Percentiles rank a stretch among this genome's conserved stretches.
Evolutionary conservation across 1,140 invertebrate genomes (phyloP).

Genomic region (Pachypsylla venusta): DNA sequence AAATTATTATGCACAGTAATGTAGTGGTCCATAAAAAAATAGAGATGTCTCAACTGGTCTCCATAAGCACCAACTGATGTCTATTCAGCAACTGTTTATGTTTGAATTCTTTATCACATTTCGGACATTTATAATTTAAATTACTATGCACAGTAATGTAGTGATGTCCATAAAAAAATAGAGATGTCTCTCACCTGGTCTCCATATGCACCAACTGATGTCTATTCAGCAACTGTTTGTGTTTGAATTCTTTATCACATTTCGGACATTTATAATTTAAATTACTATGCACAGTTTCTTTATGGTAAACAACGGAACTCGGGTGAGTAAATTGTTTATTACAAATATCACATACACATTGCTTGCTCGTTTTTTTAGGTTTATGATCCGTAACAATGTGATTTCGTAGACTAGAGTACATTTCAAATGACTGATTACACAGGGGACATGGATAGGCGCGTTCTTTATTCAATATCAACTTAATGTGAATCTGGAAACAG

Average conservation of each 20-base stretch:
- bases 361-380: not conserved
- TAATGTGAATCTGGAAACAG: slow-evolving; percentile 22
- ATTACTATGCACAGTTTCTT: slow-evolving; percentile 45
- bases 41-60: too few relatives aligned
- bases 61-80: slow-evolving; percentile 51
- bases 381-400: not conserved
- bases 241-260: slow-evolving; percentile 51
- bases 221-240: slow-evolving; percentile 45
- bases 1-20: slow-evolving; percentile 45
- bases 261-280: slow-evolving; percentile 44
- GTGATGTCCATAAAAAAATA: too few relatives aligned
- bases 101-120: slow-evolving; percentile 50
- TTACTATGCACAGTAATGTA: too few relatives aligned
- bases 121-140: slow-evolving; percentile 42
- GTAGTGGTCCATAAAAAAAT: too few relatives aligned
- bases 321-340: slow-evolving; percentile 33
- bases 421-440: not conserved
- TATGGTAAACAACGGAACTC: slow-evolving; percentile 53
- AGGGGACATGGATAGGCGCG: not conserved
- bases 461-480: not conserved
- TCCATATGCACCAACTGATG: slow-evolving; percentile 54
- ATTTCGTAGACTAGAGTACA: not conserved
- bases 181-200: slow-evolving; percentile 23
- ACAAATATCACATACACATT: slow-evolving; percentile 32
- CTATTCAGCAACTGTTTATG: slow-evolving; percentile 48